Percentiles rank a stretch among this genome's conserved stretches.
These are phyloP conservation scores for Drosophila prosaltans DNA, from an alignment of 1,140 invertebrate species.

Conservation along the genomic window DNA sequence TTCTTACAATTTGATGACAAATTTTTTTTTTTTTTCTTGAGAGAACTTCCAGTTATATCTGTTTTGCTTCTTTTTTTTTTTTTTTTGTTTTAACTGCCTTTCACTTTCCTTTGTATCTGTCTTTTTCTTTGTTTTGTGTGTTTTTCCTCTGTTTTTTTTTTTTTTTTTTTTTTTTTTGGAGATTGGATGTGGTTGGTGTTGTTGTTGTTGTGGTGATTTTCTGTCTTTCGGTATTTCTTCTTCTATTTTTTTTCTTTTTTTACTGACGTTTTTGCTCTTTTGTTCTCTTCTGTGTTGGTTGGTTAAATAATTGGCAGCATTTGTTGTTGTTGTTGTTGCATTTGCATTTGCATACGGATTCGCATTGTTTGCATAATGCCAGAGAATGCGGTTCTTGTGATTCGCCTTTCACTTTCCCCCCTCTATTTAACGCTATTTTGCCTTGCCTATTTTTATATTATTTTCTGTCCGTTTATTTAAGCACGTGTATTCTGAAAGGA, in stretches of 20 bases:
- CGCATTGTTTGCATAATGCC: conserved; percentile 42
- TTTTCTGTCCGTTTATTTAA: neutral
- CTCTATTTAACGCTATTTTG: conserved; percentile 19
- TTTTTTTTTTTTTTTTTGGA: conserved; percentile 50
- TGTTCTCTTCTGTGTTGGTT: conserved; percentile 13
- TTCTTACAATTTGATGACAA: conserved; percentile 71
- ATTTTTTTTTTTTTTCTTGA: conserved; percentile 41
- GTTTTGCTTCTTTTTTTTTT: conserved; percentile 38
- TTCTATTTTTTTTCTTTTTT: conserved; percentile 29
- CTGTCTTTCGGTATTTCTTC: conserved; percentile 16
- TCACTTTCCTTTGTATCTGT: conserved; percentile 31
- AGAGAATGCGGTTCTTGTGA: conserved; percentile 9
- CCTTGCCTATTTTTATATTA: conserved; percentile 27
- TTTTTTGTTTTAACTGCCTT: conserved; percentile 45
- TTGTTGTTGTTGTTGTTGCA: conserved; percentile 26
- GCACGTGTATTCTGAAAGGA: neutral
- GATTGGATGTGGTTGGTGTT: conserved; percentile 54
- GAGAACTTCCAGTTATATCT: conserved; percentile 50
- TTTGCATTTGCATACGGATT: conserved; percentile 17
- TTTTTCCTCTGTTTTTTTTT: conserved; percentile 27
- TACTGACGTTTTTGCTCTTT: conserved; percentile 26
- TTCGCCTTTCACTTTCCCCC: conserved; percentile 1
- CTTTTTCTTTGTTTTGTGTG: conserved; percentile 41
- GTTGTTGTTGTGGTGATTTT: conserved; percentile 34
- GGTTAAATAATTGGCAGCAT: conserved; percentile 47